Evolutionary conservation across 2,888 invertebrate genomes (phyloP).

Genomic region (Euzophera pinguis): DNA sequence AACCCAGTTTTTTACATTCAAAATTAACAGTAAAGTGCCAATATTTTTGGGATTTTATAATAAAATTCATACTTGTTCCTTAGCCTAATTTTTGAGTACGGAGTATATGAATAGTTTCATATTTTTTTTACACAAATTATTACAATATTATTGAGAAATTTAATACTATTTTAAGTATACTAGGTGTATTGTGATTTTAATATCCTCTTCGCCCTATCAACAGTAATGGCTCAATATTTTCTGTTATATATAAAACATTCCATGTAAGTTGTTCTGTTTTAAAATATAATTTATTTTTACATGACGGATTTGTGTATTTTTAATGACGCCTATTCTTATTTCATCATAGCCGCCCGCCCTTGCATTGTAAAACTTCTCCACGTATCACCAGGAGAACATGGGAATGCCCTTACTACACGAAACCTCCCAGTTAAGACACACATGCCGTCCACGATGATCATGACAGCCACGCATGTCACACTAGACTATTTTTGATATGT

Average conservation of each 20-base stretch:
- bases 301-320: neutral
- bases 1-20: too few species aligned
- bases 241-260: neutral
- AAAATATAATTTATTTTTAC: neutral
- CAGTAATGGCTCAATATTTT: neutral
- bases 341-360: neutral
- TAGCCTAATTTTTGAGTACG: neutral
- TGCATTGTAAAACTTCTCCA: too few species aligned
- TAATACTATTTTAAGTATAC: conserved; percentile 13
- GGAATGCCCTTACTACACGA: too few species aligned
- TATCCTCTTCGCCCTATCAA: conserved; percentile 18
- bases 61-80: too few species aligned
- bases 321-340: neutral
- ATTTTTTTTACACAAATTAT: neutral
- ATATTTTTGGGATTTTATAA: too few species aligned
- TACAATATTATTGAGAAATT: conserved; percentile 10
- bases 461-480: too few species aligned
- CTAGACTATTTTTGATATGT: too few species aligned
- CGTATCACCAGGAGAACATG: too few species aligned
- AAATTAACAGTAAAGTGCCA: too few species aligned
- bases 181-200: conserved; percentile 2
- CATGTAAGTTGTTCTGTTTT: neutral
- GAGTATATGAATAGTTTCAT: neutral
- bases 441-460: too few species aligned
- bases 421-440: too few species aligned